Evolutionary conservation across 2,113 vertebrate genomes (phyloP).

Genomic region (Micromys minutus): DNA sequence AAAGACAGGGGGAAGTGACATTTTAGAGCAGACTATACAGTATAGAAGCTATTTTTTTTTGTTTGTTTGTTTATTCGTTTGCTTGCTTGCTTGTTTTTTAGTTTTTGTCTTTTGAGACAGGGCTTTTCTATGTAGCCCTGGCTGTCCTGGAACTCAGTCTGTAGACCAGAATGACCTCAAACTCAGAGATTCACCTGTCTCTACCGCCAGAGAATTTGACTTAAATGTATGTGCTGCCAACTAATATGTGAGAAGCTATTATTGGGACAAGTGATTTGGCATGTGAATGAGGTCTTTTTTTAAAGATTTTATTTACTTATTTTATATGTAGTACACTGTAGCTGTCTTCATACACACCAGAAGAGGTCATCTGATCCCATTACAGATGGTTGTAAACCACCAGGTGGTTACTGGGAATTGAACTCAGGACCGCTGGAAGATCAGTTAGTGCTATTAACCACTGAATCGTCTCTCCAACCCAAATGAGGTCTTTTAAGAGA

Average conservation of each 20-base stretch:
- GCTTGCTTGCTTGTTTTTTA: not conserved
- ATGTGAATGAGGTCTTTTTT: not conserved
- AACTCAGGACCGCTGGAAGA: too few species aligned
- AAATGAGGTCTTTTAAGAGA: not conserved
- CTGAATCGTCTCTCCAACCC: too few species aligned
- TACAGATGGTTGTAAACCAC: too few species aligned
- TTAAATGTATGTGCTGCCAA: not conserved
- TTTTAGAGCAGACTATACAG: not conserved
- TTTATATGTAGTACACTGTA: too few species aligned
- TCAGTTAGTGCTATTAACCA: too few species aligned
- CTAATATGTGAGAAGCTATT: not conserved
- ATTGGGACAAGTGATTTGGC: not conserved
- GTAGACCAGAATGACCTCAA: not conserved
- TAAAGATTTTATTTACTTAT: too few species aligned
- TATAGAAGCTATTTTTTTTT: not conserved
- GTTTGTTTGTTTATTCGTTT: not conserved
- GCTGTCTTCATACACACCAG: too few species aligned
- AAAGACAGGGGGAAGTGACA: not conserved
- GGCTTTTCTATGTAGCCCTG: not conserved
- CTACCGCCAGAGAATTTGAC: not conserved
- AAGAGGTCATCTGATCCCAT: too few species aligned
- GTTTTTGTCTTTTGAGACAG: not conserved
- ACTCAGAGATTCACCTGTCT: not conserved
- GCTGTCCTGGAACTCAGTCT: not conserved
- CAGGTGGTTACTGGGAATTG: too few species aligned